A percentile compares a stretch with the other conserved stretches of the same genome.
Conservation (phyloP, 2,888 invertebrate species). For the Polia nebulosa region DNA sequence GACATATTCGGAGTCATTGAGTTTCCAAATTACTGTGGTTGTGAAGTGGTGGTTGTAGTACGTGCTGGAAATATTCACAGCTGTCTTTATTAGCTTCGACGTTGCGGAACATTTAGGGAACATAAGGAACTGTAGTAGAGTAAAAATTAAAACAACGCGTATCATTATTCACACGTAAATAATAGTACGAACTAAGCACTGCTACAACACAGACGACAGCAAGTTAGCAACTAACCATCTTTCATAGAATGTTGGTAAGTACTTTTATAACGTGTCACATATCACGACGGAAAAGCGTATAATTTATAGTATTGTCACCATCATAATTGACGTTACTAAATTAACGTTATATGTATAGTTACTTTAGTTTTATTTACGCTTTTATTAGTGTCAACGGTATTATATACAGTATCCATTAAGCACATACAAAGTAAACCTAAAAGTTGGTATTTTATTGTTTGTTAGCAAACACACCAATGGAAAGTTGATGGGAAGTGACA, state of each 20-base stretch:
- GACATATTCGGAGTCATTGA: conserved; percentile 57
- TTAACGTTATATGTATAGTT: conserved; percentile 11
- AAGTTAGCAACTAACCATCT: background rate
- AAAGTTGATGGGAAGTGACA: background rate
- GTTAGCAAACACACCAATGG: conserved; percentile 20
- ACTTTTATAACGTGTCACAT: background rate
- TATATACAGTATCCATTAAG: conserved; percentile 11
- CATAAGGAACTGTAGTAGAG: conserved; percentile 17
- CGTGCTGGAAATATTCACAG: conserved; percentile 69
- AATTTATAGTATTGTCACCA: conserved; percentile 20
- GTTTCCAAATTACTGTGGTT: conserved; percentile 73
- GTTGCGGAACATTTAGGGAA: conserved; percentile 9
- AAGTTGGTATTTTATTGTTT: background rate
- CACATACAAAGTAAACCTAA: background rate
- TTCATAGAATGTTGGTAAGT: background rate
- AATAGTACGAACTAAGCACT: background rate
- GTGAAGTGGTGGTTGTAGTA: conserved; percentile 65
- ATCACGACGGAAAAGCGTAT: conserved; percentile 14
- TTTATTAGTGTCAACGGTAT: conserved; percentile 5
- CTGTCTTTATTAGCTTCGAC: conserved; percentile 64
- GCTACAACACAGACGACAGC: background rate
- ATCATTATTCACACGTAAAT: conserved; percentile 30
- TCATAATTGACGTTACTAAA: background rate
- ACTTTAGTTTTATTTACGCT: conserved; percentile 35
- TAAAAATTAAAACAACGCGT: conserved; percentile 2